phyloP scores from a whole-genome alignment of 2,797 vertebrate species.

The Poeciliopsis gracilis region DNA sequence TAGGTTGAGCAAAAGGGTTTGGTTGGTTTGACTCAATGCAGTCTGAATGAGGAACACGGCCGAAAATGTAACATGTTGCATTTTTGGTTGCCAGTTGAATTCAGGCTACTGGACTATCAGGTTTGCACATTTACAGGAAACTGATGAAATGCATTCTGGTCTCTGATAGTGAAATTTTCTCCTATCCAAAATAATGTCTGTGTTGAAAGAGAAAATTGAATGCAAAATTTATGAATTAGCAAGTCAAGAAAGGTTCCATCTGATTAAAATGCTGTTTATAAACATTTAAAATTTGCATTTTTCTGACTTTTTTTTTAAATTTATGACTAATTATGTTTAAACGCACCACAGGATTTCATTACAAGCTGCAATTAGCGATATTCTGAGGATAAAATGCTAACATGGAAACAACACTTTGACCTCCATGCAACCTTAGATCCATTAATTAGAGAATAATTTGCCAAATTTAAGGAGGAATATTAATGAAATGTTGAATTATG shows the following conservation, averaged over 20 bases:
- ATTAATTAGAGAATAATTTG: slow-evolving; percentile 1
- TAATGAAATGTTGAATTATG: slow-evolving; percentile 2
- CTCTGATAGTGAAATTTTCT: neutral
- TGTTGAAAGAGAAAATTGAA: neutral
- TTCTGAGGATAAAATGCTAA: neutral
- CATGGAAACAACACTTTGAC: neutral
- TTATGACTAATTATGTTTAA: neutral
- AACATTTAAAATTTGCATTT: neutral
- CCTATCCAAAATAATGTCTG: neutral
- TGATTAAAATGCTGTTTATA: neutral
- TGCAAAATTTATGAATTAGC: neutral
- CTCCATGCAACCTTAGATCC: neutral
- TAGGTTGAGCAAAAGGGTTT: no score
- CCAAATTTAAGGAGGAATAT: neutral
- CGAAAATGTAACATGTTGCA: no score
- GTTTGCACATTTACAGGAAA: neutral
- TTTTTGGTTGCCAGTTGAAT: no score
- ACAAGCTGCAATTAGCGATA: neutral
- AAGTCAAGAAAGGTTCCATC: neutral
- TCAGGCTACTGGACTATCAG: no score
- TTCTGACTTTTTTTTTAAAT: neutral
- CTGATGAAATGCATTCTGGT: neutral
- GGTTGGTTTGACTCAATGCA: no score
- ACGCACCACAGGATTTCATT: neutral
- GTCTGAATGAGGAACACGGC: no score